Conservation (phyloP, 1,140 invertebrate genomes). For the Cyphomyrmex costatus region DNA sequence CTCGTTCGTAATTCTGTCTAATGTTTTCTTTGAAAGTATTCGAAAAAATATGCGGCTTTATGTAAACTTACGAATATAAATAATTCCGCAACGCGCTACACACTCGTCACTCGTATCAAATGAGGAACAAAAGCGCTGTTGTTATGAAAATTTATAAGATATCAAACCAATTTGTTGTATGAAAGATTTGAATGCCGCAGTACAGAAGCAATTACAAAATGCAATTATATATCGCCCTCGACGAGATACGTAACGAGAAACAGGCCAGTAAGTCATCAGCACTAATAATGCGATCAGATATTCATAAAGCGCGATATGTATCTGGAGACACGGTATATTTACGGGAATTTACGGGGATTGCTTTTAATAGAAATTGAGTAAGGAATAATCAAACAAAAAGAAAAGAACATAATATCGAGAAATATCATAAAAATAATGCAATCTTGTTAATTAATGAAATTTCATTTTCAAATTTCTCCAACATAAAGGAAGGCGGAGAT, state of each 20-base stretch:
- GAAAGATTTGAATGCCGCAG: not conserved
- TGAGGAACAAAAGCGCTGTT: not conserved
- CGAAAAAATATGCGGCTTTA: not conserved
- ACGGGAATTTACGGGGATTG: not conserved
- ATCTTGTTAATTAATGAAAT: not conserved
- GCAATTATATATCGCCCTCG: not conserved
- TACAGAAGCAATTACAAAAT: not conserved
- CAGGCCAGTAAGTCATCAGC: constrained; percentile 17
- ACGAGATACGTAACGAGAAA: constrained; percentile 26
- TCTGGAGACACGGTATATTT: too few species aligned
- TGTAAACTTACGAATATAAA: not conserved
- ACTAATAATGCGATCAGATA: constrained; percentile 26
- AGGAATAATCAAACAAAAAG: not conserved
- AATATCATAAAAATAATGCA: not conserved
- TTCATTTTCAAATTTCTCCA: too few species aligned
- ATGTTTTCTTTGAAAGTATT: not conserved
- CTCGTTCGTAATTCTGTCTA: not conserved
- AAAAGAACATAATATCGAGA: not conserved
- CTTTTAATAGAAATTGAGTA: not conserved
- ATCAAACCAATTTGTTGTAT: not conserved
- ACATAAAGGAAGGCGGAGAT: too few species aligned
- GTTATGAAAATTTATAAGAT: constrained; percentile 13
- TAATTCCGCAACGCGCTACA: not conserved
- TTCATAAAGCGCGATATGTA: not conserved
- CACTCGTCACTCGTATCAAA: not conserved